phyloP scores from a whole-genome alignment of 2,888 invertebrate species.

The Drosophila parthenogenetica region DNA sequence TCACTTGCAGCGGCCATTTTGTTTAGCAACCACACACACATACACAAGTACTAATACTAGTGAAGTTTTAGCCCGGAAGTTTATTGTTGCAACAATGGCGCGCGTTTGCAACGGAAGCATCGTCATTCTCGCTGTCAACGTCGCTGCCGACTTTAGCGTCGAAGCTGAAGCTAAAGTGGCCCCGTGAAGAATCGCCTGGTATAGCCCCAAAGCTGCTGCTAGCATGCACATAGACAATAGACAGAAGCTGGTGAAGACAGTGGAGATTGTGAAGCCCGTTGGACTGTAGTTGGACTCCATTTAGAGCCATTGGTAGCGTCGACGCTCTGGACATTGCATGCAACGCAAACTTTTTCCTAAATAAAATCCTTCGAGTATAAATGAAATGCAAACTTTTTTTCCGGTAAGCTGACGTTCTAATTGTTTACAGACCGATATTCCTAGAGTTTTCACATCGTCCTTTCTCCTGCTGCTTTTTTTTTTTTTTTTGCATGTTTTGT shows the following conservation, averaged over 20 bases:
- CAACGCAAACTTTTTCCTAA: conserved; percentile 58
- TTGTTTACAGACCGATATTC: conserved; percentile 65
- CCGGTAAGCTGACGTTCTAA: conserved; percentile 78
- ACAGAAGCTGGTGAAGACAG: conserved; percentile 4
- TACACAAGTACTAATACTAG: conserved; percentile 35
- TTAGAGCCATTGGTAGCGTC: too few relatives aligned
- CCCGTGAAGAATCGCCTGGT: conserved; percentile 16
- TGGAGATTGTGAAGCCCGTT: too few relatives aligned
- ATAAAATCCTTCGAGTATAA: conserved; percentile 73
- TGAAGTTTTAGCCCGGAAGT: conserved; percentile 77
- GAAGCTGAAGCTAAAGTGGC: conserved; percentile 7
- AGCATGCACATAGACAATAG: conserved; percentile 15
- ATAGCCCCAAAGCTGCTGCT: conserved; percentile 9
- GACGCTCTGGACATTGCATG: conserved; percentile 41
- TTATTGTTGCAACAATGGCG: conserved; percentile 72
- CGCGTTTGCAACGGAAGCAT: conserved; percentile 63
- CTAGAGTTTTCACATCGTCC: conserved; percentile 31
- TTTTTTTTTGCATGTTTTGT: conserved; percentile 2
- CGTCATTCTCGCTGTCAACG: conserved; percentile 25
- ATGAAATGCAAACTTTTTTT: conserved; percentile 80
- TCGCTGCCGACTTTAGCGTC: conserved; percentile 3
- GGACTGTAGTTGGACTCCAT: too few relatives aligned
- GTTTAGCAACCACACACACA: conserved; percentile 41
- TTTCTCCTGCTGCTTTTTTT: conserved; percentile 14
- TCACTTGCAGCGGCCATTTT: conserved; percentile 56